Conservation (phyloP, 2,888 invertebrate genomes). For the Agrotis exclamationis region DNA sequence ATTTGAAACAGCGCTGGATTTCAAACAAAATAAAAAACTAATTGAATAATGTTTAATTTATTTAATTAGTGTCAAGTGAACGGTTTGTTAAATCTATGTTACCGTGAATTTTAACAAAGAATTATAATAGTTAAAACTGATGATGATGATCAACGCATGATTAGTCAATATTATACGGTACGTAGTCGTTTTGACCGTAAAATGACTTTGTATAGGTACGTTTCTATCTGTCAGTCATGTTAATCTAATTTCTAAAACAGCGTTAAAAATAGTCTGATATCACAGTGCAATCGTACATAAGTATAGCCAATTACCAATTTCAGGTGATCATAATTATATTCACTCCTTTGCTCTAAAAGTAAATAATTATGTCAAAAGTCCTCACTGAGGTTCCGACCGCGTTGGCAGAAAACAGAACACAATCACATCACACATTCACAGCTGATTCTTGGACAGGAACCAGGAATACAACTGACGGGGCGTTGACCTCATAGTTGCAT, state of each 20-base stretch:
- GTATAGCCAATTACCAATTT: too few relatives aligned
- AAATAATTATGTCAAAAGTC: conserved; percentile 2
- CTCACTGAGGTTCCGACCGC: not conserved
- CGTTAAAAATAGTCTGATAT: too few relatives aligned
- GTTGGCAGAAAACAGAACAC: conserved; percentile 28
- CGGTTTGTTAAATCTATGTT: not conserved
- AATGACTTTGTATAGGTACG: too few relatives aligned
- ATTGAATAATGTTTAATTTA: conserved; percentile 9
- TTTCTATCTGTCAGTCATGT: too few relatives aligned
- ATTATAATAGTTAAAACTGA: not conserved
- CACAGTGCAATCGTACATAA: too few relatives aligned
- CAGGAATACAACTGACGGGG: conserved; percentile 80
- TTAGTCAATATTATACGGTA: not conserved
- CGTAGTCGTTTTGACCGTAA: not conserved
- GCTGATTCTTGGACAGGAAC: conserved; percentile 62
- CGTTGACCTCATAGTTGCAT: conserved; percentile 84
- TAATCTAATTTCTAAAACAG: too few relatives aligned
- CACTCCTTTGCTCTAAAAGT: too few relatives aligned
- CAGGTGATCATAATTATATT: too few relatives aligned
- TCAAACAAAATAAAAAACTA: conserved; percentile 6
- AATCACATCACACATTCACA: conserved; percentile 22
- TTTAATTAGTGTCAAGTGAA: not conserved
- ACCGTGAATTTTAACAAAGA: not conserved
- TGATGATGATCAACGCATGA: not conserved
- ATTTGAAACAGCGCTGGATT: conserved; percentile 13